Evolutionary conservation across 2,888 invertebrate genomes (phyloP), one percentile per base, ranked within the genome.

Genomic region (Heliconius ismenius): DNA sequence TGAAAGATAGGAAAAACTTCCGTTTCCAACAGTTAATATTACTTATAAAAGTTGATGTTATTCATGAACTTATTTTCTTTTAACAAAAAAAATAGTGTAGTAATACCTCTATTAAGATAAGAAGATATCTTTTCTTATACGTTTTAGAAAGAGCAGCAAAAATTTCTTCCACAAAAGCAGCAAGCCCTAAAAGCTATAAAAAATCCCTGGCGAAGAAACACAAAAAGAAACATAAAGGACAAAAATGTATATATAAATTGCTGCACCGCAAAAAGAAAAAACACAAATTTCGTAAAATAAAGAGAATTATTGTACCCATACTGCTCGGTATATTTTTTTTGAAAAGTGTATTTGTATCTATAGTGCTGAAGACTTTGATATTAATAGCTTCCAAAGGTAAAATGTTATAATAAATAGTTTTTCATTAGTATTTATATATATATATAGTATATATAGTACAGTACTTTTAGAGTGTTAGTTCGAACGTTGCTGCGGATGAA

Each of bases 351-450:
- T 83, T 97, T 13, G 89, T 97, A 70, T 97, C 97, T 0, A 89
- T 96, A 58, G 95, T 96, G 0, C 86, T 97, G 74, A 97, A 97
- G 83, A 95, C 95, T 2, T 87, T 97, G 79, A 96, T 96, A 1
- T 95, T 97, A 63, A 88, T 49, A 0, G 49, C 49, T 6, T 49
- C 21, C 49, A 49, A 21, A 49, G 21, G 49, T 49, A 21, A 49
- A 7, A 49, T 49, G 7, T 21, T 18, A 18, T 7, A 49, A 49
- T 7, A 49, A 49, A 18, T 7, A 49, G 21, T 18, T 2, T 97
- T 72, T 95, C 97, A 7, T 32, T 32, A 32, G 0, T 32, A 7
- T 32, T 32, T 32, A 32, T 32, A 15, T 21, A 21, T 54, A 49
- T 32, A 15, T 21, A 21, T 54, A 49, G 18, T 54, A 43, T 32